Conservation (phyloP, 2,797 vertebrate species). For the Clarias laeviceps region DNA sequence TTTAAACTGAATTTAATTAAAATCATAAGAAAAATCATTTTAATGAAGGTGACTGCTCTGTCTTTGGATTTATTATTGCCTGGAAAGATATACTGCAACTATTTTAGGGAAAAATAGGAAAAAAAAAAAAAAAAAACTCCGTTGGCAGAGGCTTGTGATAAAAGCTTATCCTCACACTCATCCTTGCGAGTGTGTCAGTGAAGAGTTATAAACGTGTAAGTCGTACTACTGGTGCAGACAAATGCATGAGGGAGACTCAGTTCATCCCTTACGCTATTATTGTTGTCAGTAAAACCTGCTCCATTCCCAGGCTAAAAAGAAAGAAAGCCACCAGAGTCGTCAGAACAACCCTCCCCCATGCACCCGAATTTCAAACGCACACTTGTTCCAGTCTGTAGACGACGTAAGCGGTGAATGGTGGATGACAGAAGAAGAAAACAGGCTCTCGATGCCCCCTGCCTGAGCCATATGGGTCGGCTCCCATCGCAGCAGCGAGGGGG, state of each 20-base stretch:
- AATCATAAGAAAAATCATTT: background rate
- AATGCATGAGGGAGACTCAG: slow-evolving; percentile 15
- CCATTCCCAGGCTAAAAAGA: slow-evolving; percentile 73
- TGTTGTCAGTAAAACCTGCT: slow-evolving; percentile 78
- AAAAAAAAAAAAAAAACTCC: background rate
- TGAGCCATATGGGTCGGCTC: slow-evolving; percentile 72
- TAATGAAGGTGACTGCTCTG: background rate
- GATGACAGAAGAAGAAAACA: slow-evolving; percentile 70
- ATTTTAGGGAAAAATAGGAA: background rate
- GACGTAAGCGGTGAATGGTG: slow-evolving; percentile 67
- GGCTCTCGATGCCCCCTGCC: slow-evolving; percentile 66
- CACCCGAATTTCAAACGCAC: slow-evolving; percentile 36
- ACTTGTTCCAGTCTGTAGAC: slow-evolving; percentile 29
- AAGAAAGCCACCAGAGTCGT: slow-evolving; percentile 55
- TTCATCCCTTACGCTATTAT: slow-evolving; percentile 56
- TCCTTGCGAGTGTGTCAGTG: slow-evolving; percentile 59
- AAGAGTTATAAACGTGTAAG: slow-evolving; percentile 51
- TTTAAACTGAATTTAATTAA: background rate
- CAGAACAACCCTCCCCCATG: slow-evolving; percentile 59
- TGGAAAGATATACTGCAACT: background rate
- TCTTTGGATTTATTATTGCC: background rate
- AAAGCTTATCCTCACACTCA: slow-evolving; percentile 34
- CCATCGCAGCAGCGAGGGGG: slow-evolving; percentile 59
- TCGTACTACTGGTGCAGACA: slow-evolving; percentile 14
- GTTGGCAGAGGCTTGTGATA: background rate